Percentiles rank a stretch among this genome's conserved stretches.
These are phyloP conservation scores for Oncopodura yosiiana DNA, from an alignment of 1,140 invertebrate species.

Conservation along the genomic window DNA sequence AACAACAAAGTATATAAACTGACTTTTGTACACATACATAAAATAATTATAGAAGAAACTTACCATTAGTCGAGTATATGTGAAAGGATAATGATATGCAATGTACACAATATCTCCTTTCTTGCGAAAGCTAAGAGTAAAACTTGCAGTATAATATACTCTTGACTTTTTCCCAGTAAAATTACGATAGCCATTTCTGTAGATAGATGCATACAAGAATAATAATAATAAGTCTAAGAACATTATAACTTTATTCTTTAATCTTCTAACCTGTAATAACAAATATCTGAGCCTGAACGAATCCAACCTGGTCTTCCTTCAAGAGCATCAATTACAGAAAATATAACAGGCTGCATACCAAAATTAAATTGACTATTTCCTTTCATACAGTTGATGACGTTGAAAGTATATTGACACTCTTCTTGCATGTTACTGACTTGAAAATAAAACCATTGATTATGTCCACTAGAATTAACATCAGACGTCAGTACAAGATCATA, in stretches of 20 bases:
- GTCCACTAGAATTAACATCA: conserved; percentile 68
- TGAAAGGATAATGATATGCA: conserved; percentile 85
- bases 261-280: too few relatives aligned
- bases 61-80: conserved; percentile 67
- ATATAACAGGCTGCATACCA: conserved; percentile 86
- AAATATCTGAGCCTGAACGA: conserved; percentile 62
- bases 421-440: conserved; percentile 72
- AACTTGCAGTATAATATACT: conserved; percentile 66
- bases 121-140: conserved; percentile 70
- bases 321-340: conserved; percentile 62
- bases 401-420: conserved; percentile 65
- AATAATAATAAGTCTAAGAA: too few relatives aligned
- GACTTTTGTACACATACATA: background rate
- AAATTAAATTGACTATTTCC: conserved; percentile 80
- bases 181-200: conserved; percentile 52
- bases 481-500: conserved; percentile 79
- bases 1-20: too few relatives aligned
- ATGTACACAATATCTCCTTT: conserved; percentile 73
- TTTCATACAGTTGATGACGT: conserved; percentile 86
- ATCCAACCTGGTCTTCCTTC: conserved; percentile 60
- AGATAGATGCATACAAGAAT: too few relatives aligned
- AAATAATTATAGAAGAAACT: conserved; percentile 13
- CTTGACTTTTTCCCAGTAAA: conserved; percentile 44
- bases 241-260: too few relatives aligned
- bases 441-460: conserved; percentile 91